Evolutionary conservation across 2,888 invertebrate genomes (phyloP).

Genomic region (Nineta flava): DNA sequence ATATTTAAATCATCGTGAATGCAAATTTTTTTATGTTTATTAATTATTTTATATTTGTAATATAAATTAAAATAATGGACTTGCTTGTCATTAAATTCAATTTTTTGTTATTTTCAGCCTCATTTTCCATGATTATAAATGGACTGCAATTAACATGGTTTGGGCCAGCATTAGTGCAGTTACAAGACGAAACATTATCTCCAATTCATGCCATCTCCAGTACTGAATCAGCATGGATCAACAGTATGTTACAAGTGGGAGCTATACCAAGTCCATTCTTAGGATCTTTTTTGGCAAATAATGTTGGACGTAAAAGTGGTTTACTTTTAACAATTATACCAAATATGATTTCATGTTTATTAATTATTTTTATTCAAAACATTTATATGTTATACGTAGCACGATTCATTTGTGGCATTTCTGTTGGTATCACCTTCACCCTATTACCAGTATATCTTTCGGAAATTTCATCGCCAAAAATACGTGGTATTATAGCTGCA

Average conservation of each 20-base stretch:
- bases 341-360: background rate
- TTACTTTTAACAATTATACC: background rate
- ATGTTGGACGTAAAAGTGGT: background rate
- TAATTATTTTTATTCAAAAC: background rate
- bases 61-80: too few species aligned
- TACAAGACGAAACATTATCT: too few species aligned
- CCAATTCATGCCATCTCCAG: background rate
- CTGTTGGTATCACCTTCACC: background rate
- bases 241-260: background rate
- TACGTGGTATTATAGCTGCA: background rate
- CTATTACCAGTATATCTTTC: background rate
- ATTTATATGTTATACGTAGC: background rate
- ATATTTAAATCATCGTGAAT: too few species aligned
- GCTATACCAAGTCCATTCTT: background rate
- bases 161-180: too few species aligned
- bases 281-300: background rate
- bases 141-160: too few species aligned
- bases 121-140: too few species aligned
- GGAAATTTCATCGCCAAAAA: background rate
- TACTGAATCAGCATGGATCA: background rate
- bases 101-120: too few species aligned
- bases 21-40: too few species aligned
- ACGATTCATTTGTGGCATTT: background rate
- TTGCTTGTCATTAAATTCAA: too few species aligned
- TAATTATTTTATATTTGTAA: too few species aligned